Evolutionary conservation across 2,888 invertebrate species (phyloP), one percentile per base, ranked within the genome.

Genomic region (Mycalesis mineus): DNA sequence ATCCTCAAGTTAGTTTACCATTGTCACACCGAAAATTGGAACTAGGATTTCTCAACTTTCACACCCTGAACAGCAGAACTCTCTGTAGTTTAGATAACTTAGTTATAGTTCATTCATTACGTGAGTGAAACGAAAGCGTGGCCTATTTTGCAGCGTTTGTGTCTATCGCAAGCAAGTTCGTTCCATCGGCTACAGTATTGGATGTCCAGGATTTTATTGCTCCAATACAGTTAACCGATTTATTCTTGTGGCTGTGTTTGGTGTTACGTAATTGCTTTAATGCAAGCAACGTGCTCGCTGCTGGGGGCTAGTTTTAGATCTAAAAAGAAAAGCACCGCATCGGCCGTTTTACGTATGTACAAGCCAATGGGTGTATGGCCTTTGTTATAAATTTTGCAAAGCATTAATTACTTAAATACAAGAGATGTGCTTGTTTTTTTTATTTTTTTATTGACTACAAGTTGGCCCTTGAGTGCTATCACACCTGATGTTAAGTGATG

Each of bases 221-320:
- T 22, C 58, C 56, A 60, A 60, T 64, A 58, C 57, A 62, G 60
- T 58, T 62, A 60, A 39, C 55, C 58, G 60, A 62, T 60, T 64
- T 62, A 62, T 62, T 55, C 58, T 53, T 45, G 55, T 52, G 44
- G 53, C 61, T 37, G 55, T 56, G 45, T 55, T 36, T 33, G 49
- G 31, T 17, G 49, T 61, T 58, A 60, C 57, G 55, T 53, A 58
- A 62, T 62, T 60, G 52, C 44, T 55, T 58, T 57, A 60, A 55
- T 50, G 58, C 56, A 62, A 61, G 37, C 33, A 11, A 29, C 52
- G 11, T 31, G 31, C 11, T n/a, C 17, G 13, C n/a, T 40, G 13
- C n/a, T 41, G 40, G 28, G 29, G 29, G 6, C 11, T 29, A 29
- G 40, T 11, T 36, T 17, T n/a, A 15, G 14, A 14, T 33, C 33